phyloP scores from a whole-genome alignment of 2,113 vertebrate species.

The Balaeniceps rex region DNA sequence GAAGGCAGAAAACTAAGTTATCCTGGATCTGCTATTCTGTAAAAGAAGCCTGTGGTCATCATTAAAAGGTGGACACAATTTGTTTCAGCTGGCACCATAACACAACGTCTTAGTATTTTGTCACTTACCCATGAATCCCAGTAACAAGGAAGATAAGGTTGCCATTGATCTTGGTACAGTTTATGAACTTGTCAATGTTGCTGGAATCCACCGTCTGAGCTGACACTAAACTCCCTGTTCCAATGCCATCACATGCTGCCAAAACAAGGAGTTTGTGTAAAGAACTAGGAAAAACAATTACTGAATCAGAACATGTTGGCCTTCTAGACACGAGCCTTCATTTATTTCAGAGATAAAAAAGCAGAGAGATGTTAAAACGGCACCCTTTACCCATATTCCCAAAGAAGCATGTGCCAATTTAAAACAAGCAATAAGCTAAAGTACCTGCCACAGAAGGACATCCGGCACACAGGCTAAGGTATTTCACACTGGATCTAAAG shows the following conservation, averaged over 20 bases:
- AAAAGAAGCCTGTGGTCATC: background rate
- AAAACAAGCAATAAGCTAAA: background rate
- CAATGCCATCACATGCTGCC: conserved; percentile 94
- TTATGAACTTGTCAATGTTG: conserved; percentile 95
- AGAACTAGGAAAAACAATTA: background rate
- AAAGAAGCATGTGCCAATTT: background rate
- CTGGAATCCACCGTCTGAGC: conserved; percentile 96
- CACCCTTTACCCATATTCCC: background rate
- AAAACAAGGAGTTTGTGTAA: conserved; percentile 34
- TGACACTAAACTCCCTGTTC: conserved; percentile 89
- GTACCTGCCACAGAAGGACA: background rate
- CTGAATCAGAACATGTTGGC: background rate
- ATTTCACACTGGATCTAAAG: background rate
- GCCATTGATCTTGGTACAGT: conserved; percentile 99
- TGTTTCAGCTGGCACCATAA: background rate
- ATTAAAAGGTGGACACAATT: background rate
- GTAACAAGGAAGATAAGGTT: conserved; percentile 98
- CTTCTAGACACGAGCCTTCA: background rate
- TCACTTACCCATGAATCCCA: conserved; percentile 93
- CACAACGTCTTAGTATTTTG: background rate
- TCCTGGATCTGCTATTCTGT: background rate
- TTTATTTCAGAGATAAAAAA: background rate
- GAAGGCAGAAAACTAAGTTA: background rate
- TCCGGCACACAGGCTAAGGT: background rate
- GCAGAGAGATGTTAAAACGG: background rate